Percentiles rank a stretch among this genome's conserved stretches.
These are phyloP conservation scores for Fratercula arctica DNA, from an alignment of 2,797 vertebrate species.

Conservation along the genomic window DNA sequence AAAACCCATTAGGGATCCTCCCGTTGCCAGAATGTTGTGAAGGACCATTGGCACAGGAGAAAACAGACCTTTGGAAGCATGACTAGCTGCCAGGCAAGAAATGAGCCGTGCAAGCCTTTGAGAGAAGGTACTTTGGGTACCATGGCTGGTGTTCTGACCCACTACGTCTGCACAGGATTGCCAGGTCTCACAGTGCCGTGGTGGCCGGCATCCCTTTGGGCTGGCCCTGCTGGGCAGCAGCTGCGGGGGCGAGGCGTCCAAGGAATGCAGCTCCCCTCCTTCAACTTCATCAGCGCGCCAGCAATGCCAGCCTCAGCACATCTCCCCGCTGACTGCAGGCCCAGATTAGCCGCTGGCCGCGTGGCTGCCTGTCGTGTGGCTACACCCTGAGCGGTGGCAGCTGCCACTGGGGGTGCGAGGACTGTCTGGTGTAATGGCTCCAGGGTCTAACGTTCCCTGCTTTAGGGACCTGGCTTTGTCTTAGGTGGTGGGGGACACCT, in stretches of 20 bases:
- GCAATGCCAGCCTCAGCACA: background rate
- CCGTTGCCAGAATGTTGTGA: fast-evolving
- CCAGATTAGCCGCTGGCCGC: background rate
- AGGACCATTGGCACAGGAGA: fast-evolving
- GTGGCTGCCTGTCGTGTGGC: background rate
- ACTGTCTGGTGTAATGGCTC: background rate
- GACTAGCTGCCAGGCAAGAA: background rate
- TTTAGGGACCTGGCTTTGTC: background rate
- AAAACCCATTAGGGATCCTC: background rate
- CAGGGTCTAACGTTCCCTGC: background rate
- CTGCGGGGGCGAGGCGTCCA: background rate
- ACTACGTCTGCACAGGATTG: fast-evolving
- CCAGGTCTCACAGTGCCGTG: background rate
- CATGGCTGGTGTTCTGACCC: background rate
- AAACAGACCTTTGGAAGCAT: background rate
- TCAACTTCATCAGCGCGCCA: fast-evolving
- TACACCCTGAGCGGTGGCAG: background rate
- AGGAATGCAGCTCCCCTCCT: conserved; percentile 3
- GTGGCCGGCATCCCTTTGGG: fast-evolving
- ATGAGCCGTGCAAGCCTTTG: background rate
- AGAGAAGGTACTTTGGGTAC: background rate
- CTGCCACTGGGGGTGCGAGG: background rate
- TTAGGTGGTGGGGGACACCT: background rate
- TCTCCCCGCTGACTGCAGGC: background rate
- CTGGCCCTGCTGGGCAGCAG: background rate